These are phyloP conservation scores for Bombus superbus DNA, from an alignment of 1,140 invertebrate species.

Conservation along the genomic window DNA sequence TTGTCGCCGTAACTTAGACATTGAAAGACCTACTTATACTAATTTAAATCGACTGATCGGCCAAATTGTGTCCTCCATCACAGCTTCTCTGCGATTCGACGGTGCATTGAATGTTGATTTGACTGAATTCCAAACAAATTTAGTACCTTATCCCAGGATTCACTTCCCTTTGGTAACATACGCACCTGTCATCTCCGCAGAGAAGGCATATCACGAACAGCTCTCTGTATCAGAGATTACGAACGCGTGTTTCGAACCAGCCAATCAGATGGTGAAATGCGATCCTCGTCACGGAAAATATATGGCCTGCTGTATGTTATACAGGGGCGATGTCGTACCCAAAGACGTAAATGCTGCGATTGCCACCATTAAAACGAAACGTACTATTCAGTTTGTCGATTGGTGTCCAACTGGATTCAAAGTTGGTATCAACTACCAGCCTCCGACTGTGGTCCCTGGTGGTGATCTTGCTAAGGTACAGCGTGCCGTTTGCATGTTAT, in stretches of 20 bases:
- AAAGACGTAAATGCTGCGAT: conserved; percentile 67
- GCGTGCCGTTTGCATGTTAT: conserved; percentile 75
- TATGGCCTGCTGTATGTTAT: conserved; percentile 80
- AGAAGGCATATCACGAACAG: conserved; percentile 67
- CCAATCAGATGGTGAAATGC: conserved; percentile 87
- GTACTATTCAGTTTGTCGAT: conserved; percentile 84
- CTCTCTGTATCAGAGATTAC: conserved; percentile 67
- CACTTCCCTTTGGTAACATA: conserved; percentile 65
- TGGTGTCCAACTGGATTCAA: conserved; percentile 90
- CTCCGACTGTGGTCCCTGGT: conserved; percentile 64
- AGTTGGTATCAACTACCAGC: conserved; percentile 76
- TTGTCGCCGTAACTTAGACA: conserved; percentile 93
- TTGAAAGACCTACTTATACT: conserved; percentile 91
- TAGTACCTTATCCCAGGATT: conserved; percentile 64
- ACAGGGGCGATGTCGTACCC: conserved; percentile 65
- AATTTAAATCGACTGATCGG: conserved; percentile 64
- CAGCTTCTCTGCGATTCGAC: conserved; percentile 64
- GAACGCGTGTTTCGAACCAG: conserved; percentile 86
- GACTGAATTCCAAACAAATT: conserved; percentile 65
- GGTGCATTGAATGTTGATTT: conserved; percentile 65
- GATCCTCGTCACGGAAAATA: conserved; percentile 85
- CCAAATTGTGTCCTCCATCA: conserved; percentile 75
- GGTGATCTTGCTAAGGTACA: conserved; percentile 67
- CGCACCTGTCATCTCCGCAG: conserved; percentile 64
- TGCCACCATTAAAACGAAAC: conserved; percentile 65